phyloP scores from a whole-genome alignment of 2,797 vertebrate species.

The Eurystomus glaucurus region DNA sequence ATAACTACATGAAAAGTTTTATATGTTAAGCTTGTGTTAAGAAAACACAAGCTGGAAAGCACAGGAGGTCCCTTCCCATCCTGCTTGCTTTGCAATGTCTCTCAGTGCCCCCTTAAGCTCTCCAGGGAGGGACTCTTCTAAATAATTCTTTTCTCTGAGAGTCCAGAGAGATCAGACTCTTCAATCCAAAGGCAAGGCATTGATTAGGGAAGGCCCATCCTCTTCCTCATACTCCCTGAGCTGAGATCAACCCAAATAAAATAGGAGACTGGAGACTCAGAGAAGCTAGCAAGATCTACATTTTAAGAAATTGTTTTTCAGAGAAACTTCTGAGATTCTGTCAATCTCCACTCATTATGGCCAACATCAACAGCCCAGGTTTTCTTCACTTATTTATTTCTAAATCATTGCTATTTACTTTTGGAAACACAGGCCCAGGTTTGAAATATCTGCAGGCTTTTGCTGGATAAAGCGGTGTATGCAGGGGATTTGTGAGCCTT shows the following conservation, averaged over 20 bases:
- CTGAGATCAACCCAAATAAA: neutral
- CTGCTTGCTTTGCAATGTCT: neutral
- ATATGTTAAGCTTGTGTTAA: neutral
- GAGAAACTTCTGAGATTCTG: neutral
- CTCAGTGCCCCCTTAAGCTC: neutral
- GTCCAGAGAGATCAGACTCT: neutral
- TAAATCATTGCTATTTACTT: neutral
- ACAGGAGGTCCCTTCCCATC: neutral
- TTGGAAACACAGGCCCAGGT: neutral
- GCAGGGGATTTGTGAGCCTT: neutral
- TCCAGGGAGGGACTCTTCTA: neutral
- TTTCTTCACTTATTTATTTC: neutral
- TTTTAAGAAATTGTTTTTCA: neutral
- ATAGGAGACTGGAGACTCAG: neutral
- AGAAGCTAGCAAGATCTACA: neutral
- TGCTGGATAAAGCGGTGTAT: neutral
- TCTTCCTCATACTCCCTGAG: neutral
- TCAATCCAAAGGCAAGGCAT: neutral
- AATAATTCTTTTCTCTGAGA: neutral
- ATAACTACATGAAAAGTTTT: constrained; percentile 11
- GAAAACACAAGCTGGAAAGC: neutral
- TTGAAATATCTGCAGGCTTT: neutral
- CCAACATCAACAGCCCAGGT: neutral
- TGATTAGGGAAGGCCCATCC: neutral
- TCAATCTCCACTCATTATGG: neutral